phyloP scores from a whole-genome alignment of 1,140 invertebrate genomes.

The Ephestia elutella region DNA sequence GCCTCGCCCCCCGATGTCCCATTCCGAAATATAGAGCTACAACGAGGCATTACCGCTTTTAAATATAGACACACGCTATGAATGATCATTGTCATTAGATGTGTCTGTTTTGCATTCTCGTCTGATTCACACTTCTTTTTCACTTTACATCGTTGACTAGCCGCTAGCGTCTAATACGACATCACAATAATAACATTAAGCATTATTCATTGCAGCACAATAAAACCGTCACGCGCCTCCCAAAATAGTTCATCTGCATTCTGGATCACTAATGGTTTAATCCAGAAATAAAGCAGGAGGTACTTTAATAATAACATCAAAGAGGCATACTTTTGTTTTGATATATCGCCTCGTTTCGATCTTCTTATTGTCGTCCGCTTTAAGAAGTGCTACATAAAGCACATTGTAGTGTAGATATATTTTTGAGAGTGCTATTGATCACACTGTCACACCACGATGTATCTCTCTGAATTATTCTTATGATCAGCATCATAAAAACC shows the following conservation, averaged over 20 bases:
- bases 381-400: neutral
- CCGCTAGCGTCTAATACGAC: too few relatives aligned
- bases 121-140: neutral
- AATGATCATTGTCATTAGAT: neutral
- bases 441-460: neutral
- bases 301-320: constrained; percentile 3
- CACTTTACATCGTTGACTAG: neutral
- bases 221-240: constrained; percentile 5
- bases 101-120: neutral
- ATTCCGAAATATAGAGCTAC: neutral
- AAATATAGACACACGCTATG: neutral
- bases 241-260: neutral
- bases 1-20: neutral
- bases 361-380: neutral
- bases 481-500: too few relatives aligned
- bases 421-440: neutral
- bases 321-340: constrained; percentile 3
- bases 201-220: constrained; percentile 4
- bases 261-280: constrained; percentile 1
- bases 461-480: neutral
- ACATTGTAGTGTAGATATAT: neutral
- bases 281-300: neutral
- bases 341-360: neutral
- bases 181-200: too few relatives aligned
- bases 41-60: neutral